Evolutionary conservation across 2,113 vertebrate genomes (phyloP).

Genomic region (Elephantulus edwardii): DNA sequence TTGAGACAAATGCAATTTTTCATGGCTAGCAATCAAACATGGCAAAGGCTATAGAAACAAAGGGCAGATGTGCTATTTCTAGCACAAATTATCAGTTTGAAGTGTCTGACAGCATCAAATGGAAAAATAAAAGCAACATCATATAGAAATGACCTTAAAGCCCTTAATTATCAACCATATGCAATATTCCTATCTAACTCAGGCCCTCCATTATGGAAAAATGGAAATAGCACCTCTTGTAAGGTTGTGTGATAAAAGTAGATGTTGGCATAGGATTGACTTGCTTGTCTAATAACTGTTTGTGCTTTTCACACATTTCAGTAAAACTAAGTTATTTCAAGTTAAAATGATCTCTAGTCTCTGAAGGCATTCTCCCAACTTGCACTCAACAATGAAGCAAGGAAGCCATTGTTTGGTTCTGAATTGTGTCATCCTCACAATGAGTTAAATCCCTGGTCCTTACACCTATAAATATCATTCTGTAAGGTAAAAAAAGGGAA

Average conservation of each 20-base stretch:
- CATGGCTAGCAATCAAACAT: slow-evolving; percentile 68
- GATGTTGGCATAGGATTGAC: background rate
- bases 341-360: background rate
- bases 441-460: background rate
- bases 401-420: background rate
- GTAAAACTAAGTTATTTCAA: slow-evolving; percentile 20
- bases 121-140: slow-evolving; percentile 68
- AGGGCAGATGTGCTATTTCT: slow-evolving; percentile 72
- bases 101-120: slow-evolving; percentile 69
- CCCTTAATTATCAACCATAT: slow-evolving; percentile 43
- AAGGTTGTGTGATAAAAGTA: background rate
- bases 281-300: slow-evolving; percentile 7
- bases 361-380: background rate
- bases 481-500: background rate
- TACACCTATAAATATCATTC: background rate
- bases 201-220: background rate
- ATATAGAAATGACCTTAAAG: slow-evolving; percentile 62
- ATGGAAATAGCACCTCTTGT: slow-evolving; percentile 7
- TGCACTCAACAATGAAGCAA: background rate
- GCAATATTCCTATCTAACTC: slow-evolving; percentile 25
- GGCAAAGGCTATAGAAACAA: slow-evolving; percentile 69
- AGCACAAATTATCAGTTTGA: slow-evolving; percentile 72
- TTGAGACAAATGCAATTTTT: slow-evolving; percentile 78
- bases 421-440: background rate
- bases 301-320: slow-evolving; percentile 18